Conservation (phyloP, 2,113 vertebrate species). For the Cisticola juncidis region DNA sequence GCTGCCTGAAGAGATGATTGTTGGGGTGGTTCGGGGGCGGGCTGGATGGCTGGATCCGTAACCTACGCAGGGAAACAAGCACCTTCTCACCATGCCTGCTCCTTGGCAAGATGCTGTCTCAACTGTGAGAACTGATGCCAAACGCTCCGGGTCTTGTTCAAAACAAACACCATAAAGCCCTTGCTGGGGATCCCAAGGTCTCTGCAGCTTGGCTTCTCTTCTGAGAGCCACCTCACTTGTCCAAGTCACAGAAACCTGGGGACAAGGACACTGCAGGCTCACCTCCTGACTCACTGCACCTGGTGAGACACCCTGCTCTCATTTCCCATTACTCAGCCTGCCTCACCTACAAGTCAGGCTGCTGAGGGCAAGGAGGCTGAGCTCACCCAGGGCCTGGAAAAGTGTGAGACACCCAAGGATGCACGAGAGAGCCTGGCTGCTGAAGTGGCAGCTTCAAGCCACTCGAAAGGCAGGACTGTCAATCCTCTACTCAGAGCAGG, state of each 20-base stretch:
- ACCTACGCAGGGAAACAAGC: slow-evolving; percentile 76
- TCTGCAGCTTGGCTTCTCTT: not conserved
- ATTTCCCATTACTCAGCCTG: not conserved
- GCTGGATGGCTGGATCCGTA: slow-evolving; percentile 96
- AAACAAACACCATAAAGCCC: not conserved
- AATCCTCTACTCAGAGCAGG: not conserved
- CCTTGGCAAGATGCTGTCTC: not conserved
- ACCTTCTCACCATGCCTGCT: not conserved
- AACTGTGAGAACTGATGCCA: not conserved
- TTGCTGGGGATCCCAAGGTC: not conserved
- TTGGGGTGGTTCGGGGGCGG: slow-evolving; percentile 94
- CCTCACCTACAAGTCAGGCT: not conserved
- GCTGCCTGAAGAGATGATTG: slow-evolving; percentile 95
- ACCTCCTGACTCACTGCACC: not conserved
- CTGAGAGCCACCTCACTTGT: not conserved
- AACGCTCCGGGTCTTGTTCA: not conserved
- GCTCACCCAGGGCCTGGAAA: not conserved
- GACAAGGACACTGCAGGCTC: not conserved
- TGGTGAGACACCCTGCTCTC: not conserved
- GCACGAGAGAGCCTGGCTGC: not conserved
- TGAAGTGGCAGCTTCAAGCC: not conserved
- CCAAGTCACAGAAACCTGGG: not conserved
- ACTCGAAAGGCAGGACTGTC: not conserved
- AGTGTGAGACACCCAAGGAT: not conserved
- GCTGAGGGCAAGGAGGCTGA: not conserved